Evolutionary conservation across 92 coral and sea anemone species (phyloP).

Genomic region (Bergia puertoricense): DNA sequence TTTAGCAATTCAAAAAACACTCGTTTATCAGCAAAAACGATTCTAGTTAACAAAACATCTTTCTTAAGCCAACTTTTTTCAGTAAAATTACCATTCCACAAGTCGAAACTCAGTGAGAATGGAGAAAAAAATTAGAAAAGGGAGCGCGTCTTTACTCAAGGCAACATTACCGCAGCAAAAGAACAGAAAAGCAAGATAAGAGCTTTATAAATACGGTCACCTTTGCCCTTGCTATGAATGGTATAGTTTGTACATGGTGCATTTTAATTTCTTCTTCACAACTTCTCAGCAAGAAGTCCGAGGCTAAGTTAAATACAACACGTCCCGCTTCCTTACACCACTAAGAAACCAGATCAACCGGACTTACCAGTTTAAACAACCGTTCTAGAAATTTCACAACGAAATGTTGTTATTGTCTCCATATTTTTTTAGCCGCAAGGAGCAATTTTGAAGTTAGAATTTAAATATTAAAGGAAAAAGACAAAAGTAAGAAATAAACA

Average conservation of each 20-base stretch:
- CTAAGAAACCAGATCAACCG: not conserved
- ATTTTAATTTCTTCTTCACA: slow-evolving; percentile 41
- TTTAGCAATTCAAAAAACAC: slow-evolving; percentile 23
- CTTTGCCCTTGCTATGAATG: slow-evolving; percentile 59
- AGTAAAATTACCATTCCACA: not conserved
- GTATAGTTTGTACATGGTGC: slow-evolving; percentile 45
- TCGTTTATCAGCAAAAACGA: slow-evolving; percentile 11
- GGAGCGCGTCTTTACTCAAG: not conserved
- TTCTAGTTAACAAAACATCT: not conserved
- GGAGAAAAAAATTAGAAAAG: not conserved
- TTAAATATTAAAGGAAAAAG: slow-evolving; percentile 25
- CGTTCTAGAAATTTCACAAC: not conserved
- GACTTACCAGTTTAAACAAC: not conserved
- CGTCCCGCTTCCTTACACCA: not conserved
- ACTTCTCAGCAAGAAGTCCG: slow-evolving; percentile 44
- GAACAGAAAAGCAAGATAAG: slow-evolving; percentile 40
- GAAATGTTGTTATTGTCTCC: not conserved
- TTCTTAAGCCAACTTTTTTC: not conserved
- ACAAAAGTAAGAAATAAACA: slow-evolving; percentile 40
- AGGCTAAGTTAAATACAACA: not conserved
- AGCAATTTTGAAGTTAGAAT: slow-evolving; percentile 8
- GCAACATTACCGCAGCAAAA: slow-evolving; percentile 12
- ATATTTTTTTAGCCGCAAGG: not conserved
- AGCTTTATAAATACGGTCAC: slow-evolving; percentile 55
- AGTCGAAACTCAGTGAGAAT: slow-evolving; percentile 5